These are phyloP conservation scores for Drosophila paranaensis DNA, from an alignment of 2,888 invertebrate genomes.

Conservation along the genomic window DNA sequence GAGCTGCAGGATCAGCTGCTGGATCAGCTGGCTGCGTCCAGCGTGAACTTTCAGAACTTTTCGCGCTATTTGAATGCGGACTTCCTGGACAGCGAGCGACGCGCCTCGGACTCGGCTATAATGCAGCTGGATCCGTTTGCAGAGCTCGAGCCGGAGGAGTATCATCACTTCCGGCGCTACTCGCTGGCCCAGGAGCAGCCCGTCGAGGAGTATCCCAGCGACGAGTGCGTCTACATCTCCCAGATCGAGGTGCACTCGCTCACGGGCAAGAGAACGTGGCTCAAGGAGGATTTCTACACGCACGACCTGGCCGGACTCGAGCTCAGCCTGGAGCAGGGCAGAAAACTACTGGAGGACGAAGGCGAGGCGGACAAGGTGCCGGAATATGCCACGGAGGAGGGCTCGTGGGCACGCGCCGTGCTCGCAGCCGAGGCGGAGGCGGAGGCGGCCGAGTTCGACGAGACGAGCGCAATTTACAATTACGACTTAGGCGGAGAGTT, in stretches of 20 bases:
- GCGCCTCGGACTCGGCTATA: constrained; percentile 83
- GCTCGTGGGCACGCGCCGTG: constrained; percentile 66
- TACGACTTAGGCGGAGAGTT: constrained; percentile 52
- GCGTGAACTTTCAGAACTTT: constrained; percentile 80
- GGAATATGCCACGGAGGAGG: constrained; percentile 44
- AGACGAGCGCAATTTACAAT: constrained; percentile 66
- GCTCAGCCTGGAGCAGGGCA: constrained; percentile 16
- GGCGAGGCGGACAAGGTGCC: neutral
- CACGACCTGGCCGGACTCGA: constrained; percentile 52
- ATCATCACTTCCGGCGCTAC: constrained; percentile 83
- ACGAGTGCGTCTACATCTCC: constrained; percentile 79
- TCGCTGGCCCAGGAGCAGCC: constrained; percentile 82
- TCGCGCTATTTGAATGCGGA: constrained; percentile 72
- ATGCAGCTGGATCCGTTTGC: constrained; percentile 61
- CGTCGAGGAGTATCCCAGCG: constrained; percentile 82
- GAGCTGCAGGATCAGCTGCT: constrained; percentile 77
- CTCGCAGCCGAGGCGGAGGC: constrained; percentile 72
- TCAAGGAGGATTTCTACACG: constrained; percentile 75
- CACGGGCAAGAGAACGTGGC: constrained; percentile 78
- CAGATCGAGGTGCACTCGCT: constrained; percentile 79
- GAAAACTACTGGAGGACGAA: constrained; percentile 5
- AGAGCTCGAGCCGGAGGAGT: constrained; percentile 83
- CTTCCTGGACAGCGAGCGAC: constrained; percentile 80
- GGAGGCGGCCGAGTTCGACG: constrained; percentile 70
- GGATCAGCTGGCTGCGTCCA: constrained; percentile 75